These are phyloP conservation scores for Drosophila malerkotliana DNA, from an alignment of 1,140 invertebrate genomes.

Conservation along the genomic window DNA sequence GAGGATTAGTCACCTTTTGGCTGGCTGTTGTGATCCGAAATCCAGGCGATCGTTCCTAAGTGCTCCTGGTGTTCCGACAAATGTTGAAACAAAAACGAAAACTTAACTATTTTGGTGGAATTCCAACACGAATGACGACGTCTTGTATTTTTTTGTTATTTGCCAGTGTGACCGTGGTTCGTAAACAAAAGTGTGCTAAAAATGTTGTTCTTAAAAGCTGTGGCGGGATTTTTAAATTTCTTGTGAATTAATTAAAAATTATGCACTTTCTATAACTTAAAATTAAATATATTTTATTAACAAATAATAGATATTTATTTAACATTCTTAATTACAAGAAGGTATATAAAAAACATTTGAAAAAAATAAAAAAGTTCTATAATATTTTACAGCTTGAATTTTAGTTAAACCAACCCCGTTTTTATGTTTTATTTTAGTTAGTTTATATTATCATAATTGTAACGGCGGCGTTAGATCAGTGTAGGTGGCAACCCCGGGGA, in stretches of 20 bases:
- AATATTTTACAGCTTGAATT: not conserved
- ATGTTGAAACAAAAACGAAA: conserved; percentile 32
- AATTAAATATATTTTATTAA: not conserved
- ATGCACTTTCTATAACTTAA: not conserved
- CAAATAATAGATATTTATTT: not conserved
- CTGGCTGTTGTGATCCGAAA: conserved; percentile 32
- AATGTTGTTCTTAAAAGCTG: not conserved
- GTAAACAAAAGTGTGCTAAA: not conserved
- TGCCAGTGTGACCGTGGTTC: conserved; percentile 17
- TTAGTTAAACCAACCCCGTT: no score
- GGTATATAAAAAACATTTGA: not conserved
- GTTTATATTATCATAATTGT: no score
- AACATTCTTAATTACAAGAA: not conserved
- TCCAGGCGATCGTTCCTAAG: conserved; percentile 20
- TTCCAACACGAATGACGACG: conserved; percentile 51
- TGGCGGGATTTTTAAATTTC: not conserved
- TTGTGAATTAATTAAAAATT: not conserved
- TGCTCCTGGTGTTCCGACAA: conserved; percentile 3
- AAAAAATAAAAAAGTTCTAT: not conserved
- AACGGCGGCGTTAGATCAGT: no score
- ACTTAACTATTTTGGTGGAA: conserved; percentile 45
- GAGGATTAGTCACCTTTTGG: conserved; percentile 55
- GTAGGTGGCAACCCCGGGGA: no score
- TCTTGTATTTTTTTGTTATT: conserved; percentile 36
- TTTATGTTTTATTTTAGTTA: no score